phyloP scores from a whole-genome alignment of 1,140 invertebrate species.

The Aphelenchoides fujianensis region DNA sequence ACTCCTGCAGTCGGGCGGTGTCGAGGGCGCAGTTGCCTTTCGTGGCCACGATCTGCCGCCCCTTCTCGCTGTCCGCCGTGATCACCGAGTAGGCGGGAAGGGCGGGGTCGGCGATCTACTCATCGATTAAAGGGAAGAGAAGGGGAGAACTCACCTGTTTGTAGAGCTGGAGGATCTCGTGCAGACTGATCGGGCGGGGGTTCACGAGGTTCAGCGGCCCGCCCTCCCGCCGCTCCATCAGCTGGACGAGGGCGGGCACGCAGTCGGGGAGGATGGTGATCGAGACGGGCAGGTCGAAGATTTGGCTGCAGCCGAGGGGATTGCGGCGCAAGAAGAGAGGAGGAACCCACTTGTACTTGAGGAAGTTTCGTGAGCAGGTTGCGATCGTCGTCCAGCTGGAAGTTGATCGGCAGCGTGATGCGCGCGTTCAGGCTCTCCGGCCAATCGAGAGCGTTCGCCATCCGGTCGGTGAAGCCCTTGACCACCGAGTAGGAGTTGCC shows the following conservation, averaged over 20 bases:
- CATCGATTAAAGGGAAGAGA: constrained; percentile 14
- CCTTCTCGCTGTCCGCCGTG: constrained; percentile 48
- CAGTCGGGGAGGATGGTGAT: constrained; percentile 61
- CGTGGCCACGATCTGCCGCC: constrained; percentile 49
- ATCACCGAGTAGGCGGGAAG: constrained; percentile 41
- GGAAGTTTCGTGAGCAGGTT: constrained; percentile 59
- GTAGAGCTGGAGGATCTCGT: constrained; percentile 57
- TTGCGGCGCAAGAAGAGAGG: not conserved
- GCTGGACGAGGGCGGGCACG: constrained; percentile 50
- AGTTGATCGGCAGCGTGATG: constrained; percentile 59
- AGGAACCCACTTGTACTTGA: constrained; percentile 49
- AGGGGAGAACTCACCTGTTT: constrained; percentile 50
- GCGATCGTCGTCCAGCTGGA: constrained; percentile 54
- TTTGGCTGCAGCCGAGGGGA: constrained; percentile 49
- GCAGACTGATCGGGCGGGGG: constrained; percentile 55
- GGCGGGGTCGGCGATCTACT: constrained; percentile 45
- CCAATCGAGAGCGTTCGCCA: constrained; percentile 46
- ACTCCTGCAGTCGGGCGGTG: constrained; percentile 31
- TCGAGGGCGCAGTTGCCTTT: constrained; percentile 61
- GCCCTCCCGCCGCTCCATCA: constrained; percentile 54
- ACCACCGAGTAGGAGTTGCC: constrained; percentile 62
- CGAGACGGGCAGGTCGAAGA: constrained; percentile 61
- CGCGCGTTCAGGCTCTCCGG: constrained; percentile 56
- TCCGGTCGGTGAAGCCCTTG: constrained; percentile 60
- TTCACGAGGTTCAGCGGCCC: constrained; percentile 59